Base-by-base conservation (phyloP, 2,888 invertebrate species). In the Linnaemya vulpina region DNA sequence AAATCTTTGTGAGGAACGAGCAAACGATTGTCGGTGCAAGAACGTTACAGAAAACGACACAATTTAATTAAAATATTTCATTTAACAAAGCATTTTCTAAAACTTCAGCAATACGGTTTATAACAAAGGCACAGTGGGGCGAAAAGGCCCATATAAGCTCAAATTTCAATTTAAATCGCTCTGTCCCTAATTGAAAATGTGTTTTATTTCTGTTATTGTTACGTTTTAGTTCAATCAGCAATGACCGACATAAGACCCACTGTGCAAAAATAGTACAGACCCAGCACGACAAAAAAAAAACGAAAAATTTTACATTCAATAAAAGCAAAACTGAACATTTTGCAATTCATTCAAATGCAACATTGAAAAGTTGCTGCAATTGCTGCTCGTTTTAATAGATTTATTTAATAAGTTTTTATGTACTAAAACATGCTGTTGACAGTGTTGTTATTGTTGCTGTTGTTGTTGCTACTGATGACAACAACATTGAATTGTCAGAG, bases 51-150 rank as follows among this genome's bases (percentile, higher is more conserved):
- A 43, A 83, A 83, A 62, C 46, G 60, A 74, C 58, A 79, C 70
- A 75, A 75, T 79, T 83, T 79, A 83, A 83, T 83, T 79, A 60
- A 68, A 70, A 53, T 43, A 53, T 65, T 77, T 51, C 70, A 68
- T 83, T 11, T 8, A 25, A 62, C 38, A 38, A n/a, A 74, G 13
- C 46, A 83, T 74, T 77, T 74, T 73, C 53, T 22, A 77, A 68
- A 51, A 73, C 60, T 83, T 73, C 53, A 58, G 35, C 35, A 63
- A 63, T 10, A 71, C 35, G 62, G 40, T 35, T 35, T 62, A 2
- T 7, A 65, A 38, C 46, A 65, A 51, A 20, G 10, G 51, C 58
- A 67, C 58, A 80, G 25, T 80, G 74, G 74, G 4, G 8, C 11
- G 25, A 0, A 22, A 35, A 30, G 20, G 49, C 13, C 9, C 5